Evolutionary conservation across 2,797 vertebrate genomes (phyloP), one percentile per base, ranked within the genome.

Genomic region (Taeniopygia guttata): DNA sequence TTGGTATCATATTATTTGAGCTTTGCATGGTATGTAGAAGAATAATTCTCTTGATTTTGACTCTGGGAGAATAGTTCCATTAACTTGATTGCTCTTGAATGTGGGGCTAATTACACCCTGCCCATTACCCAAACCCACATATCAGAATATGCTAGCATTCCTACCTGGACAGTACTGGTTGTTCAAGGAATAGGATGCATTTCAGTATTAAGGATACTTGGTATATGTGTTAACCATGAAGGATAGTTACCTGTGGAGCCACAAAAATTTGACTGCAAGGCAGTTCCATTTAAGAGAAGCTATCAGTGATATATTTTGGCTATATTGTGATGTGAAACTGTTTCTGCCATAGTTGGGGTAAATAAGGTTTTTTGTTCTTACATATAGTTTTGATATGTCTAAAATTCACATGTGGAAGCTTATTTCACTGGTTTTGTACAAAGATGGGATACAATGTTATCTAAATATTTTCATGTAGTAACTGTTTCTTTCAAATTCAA

Each of bases 1-100:
- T 99, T 46, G 99, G 99, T 52, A 96, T 99, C 84, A 98, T 99
- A 97, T 97, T 99, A 79, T 99, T 99, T 98, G 99, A 99, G 93
- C 98, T 99, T 75, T 99, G 98, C 95, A 93, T 98, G 94, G 99
- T 99, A 99, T 87, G 99, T 98, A 92, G 92, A 54, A 52, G 30
- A 48, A 54, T 67, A 32, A 64, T 84, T 94, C 11, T 87, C 42
- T 83, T 63, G 10, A 36, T 43, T 64, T 42, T 84, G 32, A 42
- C 48, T 87, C 29, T 42, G n/a, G 38, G 29, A 63, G 16, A 74
- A 32, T n/a, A 59, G 29, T 87, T 89, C 59, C 12, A 5, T 85
- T 77, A 34, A 34, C 6, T 63, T 84, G 46, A 34, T 84, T 84
- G 45, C 16, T 68, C 10, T 63, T 77, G 27, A 46, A 4, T 23